Evolutionary conservation across 2,797 vertebrate species (phyloP), one percentile per base, ranked within the genome.

Genomic region (Discoglossus pictus): DNA sequence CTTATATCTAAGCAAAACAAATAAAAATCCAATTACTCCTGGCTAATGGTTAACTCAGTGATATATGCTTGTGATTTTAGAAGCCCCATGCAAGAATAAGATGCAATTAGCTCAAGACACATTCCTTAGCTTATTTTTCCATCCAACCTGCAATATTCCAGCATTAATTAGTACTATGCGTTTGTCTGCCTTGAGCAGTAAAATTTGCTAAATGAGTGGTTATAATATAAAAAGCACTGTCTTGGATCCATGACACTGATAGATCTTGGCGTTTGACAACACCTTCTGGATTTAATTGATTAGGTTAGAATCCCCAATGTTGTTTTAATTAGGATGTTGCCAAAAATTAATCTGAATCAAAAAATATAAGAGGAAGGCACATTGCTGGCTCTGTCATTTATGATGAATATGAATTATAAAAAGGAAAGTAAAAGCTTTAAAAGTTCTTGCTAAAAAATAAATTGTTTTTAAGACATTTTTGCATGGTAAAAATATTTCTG

Each of bases 231-330:
- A 27, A 17, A 17, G 18, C 42, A 23, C 17, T 24, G 7, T 35
- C 15, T 46, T 1, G 9, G 7, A 16, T 27, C 23, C 7, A 31
- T 55, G 50, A 62, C 50, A 62, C 13, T 61, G 16, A 55, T 61
- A 16, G 15, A 61, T 61, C 27, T 43, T 68, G 56, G 39, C 48
- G 46, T 52, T 25, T 60, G 31, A 68, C 38, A 27, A 27, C 2
- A 11, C 40, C 31, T 61, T 61, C 11, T 62, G 39, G 42, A 40
- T 47, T 47, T 11, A 16, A 46, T 47, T 69, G 21, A 69, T 55
- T 54, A 69, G 40, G 6, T 6, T 47, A 21, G 34, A 46, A 61
- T 47, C 47, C 16, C 31, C 27, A 61, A 15, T 54, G n/a, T 23
- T 39, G 13, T 38, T 7, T 54, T 54, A 61, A 61, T 54, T 61